A percentile compares a stretch with the other conserved stretches of the same genome.
These are phyloP conservation scores for Digitonthophagus gazella DNA, from an alignment of 2,888 invertebrate species.

Conservation along the genomic window DNA sequence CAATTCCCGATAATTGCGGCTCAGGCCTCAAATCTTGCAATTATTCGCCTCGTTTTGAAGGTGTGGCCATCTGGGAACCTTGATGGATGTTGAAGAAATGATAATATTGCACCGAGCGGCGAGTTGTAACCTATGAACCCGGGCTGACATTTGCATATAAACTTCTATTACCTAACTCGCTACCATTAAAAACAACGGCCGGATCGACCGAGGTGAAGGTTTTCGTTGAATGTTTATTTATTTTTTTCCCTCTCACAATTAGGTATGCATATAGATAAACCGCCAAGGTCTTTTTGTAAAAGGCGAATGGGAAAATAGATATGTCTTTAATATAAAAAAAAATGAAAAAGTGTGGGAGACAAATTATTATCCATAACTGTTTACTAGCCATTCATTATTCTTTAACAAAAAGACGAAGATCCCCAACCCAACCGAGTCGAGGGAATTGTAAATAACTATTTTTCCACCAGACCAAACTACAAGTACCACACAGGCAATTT, in stretches of 20 bases:
- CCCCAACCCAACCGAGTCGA: not conserved
- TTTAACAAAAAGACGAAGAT: not conserved
- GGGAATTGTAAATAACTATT: slow-evolving; percentile 13
- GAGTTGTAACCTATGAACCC: not conserved
- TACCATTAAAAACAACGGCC: not conserved
- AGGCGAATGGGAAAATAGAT: not conserved
- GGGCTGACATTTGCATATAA: not conserved
- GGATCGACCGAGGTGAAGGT: not conserved
- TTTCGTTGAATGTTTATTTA: not conserved
- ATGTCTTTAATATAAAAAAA: not conserved
- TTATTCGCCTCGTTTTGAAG: not conserved
- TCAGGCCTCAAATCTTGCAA: not conserved
- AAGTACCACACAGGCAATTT: slow-evolving; percentile 2
- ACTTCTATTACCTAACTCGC: not conserved
- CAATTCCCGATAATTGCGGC: not conserved
- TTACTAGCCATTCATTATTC: not conserved
- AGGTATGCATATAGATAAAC: not conserved
- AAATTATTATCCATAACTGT: slow-evolving; percentile 7
- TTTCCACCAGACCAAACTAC: slow-evolving; percentile 1
- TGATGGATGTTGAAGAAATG: not conserved
- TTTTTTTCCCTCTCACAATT: not conserved
- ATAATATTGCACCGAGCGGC: too few species aligned
- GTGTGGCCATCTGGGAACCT: not conserved
- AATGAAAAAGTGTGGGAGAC: not conserved
- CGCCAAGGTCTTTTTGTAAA: not conserved